These are phyloP conservation scores for Peromyscus maniculatus DNA, from an alignment of 2,113 vertebrate species.

Conservation along the genomic window DNA sequence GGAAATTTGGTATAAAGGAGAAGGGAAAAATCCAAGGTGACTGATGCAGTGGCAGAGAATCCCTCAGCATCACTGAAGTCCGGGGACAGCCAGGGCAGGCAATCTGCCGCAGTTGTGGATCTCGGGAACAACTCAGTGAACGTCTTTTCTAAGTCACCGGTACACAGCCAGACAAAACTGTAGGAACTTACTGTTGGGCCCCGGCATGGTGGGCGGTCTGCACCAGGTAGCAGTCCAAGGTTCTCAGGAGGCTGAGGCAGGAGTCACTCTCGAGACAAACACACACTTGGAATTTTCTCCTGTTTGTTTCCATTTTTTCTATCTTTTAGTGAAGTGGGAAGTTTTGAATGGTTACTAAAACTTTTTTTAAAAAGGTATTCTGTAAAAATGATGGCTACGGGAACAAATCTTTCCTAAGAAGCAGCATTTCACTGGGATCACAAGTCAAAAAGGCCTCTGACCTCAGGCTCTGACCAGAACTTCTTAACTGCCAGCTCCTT, in stretches of 20 bases:
- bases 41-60: neutral
- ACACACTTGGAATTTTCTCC: conserved; percentile 18
- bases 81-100: neutral
- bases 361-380: neutral
- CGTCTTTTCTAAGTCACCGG: conserved; percentile 46
- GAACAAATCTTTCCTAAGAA: neutral
- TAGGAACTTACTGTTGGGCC: neutral
- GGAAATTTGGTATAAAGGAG: neutral
- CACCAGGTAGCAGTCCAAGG: neutral
- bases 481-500: neutral
- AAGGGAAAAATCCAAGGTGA: neutral
- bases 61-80: neutral
- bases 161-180: conserved; percentile 32
- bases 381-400: neutral
- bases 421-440: conserved; percentile 27
- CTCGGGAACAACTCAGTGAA: neutral
- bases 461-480: conserved; percentile 8
- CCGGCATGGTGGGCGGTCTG: neutral
- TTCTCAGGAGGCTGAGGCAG: neutral
- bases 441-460: conserved; percentile 22
- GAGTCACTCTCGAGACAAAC: neutral
- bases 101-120: neutral
- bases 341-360: neutral
- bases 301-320: conserved; percentile 47
- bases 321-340: conserved; percentile 6